Evolutionary conservation across 2,113 vertebrate genomes (phyloP).

Genomic region (Dasyprocta punctata): DNA sequence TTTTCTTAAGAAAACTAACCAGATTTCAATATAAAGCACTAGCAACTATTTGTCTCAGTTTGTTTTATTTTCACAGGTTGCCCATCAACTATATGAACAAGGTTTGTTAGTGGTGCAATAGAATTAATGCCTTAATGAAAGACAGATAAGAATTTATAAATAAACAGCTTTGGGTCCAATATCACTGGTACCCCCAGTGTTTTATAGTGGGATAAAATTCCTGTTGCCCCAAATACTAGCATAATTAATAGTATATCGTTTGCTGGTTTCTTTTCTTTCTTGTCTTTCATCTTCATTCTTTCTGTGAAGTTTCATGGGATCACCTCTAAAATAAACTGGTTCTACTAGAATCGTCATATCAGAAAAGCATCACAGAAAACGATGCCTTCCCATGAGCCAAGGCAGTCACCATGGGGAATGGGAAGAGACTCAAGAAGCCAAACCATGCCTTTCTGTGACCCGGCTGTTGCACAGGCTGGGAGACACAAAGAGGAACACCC

Average conservation of each 20-base stretch:
- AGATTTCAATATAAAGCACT: not conserved
- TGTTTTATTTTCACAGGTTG: not conserved
- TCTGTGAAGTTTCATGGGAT: not conserved
- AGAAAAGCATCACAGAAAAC: not conserved
- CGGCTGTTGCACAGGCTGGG: too few relatives aligned
- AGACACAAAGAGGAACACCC: too few relatives aligned
- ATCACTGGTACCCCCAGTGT: not conserved
- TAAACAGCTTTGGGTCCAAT: not conserved
- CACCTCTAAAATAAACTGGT: not conserved
- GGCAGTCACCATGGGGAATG: too few relatives aligned
- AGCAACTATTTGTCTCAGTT: not conserved
- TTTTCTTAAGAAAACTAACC: not conserved
- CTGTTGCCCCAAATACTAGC: not conserved
- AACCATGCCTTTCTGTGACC: too few relatives aligned
- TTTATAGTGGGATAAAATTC: not conserved
- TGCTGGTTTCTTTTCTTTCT: not conserved
- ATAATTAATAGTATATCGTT: not conserved
- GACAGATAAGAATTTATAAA: not conserved
- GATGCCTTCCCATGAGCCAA: too few relatives aligned
- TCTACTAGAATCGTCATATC: not conserved
- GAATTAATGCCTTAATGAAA: not conserved
- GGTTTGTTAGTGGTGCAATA: not conserved
- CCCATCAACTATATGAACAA: not conserved
- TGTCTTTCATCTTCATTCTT: not conserved
- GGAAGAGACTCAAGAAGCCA: too few relatives aligned